phyloP scores from a whole-genome alignment of 2,888 invertebrate species.

The Seira ritae region DNA sequence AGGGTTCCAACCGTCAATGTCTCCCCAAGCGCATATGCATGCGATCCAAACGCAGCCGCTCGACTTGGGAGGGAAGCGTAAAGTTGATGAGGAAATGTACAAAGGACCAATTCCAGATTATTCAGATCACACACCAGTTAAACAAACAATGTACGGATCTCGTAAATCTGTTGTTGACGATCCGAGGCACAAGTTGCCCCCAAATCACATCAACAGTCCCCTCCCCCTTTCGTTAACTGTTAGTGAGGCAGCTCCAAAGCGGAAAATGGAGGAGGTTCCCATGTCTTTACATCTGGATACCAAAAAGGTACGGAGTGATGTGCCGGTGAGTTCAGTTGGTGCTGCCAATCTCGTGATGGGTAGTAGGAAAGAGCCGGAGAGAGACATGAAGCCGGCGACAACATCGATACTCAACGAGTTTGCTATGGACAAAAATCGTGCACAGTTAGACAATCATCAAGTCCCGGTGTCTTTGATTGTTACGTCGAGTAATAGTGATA shows the following conservation, averaged over 20 bases:
- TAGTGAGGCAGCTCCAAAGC: conserved; percentile 39
- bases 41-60: conserved; percentile 86
- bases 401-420: not conserved
- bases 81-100: conserved; percentile 65
- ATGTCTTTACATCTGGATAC: conserved; percentile 51
- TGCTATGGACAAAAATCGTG: not conserved
- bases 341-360: conserved; percentile 31
- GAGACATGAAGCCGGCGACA: conserved; percentile 33
- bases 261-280: conserved; percentile 44
- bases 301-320: conserved; percentile 51
- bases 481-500: conserved; percentile 32
- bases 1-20: conserved; percentile 49
- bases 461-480: conserved; percentile 40
- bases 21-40: conserved; percentile 55
- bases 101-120: conserved; percentile 75
- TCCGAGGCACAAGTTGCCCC: conserved; percentile 79
- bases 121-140: conserved; percentile 73
- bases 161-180: conserved; percentile 80
- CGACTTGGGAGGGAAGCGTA: conserved; percentile 81
- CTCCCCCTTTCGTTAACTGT: conserved; percentile 64
- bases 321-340: not conserved
- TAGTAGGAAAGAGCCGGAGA: conserved; percentile 33
- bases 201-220: conserved; percentile 71
- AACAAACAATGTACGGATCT: conserved; percentile 81
- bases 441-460: conserved; percentile 11